Percentiles rank a stretch among this genome's conserved stretches.
Evolutionary conservation across 2,797 vertebrate species (phyloP).

Genomic region (Gymnodraco acuticeps): DNA sequence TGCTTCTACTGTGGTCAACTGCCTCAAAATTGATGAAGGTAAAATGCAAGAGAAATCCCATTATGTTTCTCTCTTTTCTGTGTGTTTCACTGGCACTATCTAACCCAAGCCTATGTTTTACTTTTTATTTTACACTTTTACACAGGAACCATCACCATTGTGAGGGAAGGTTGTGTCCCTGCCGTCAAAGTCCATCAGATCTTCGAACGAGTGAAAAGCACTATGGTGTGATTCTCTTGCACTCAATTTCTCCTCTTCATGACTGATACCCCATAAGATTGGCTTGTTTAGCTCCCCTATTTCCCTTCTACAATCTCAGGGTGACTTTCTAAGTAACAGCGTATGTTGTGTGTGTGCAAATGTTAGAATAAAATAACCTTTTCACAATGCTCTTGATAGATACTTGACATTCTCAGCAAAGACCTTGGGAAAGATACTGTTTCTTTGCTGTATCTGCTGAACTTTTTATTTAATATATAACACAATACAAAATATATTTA

Average conservation of each 20-base stretch:
- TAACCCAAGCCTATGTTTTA: conserved; percentile 10
- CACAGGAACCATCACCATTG: conserved; percentile 86
- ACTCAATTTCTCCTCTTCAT: background rate
- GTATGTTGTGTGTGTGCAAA: conserved; percentile 2
- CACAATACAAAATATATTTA: background rate
- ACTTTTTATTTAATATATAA: background rate
- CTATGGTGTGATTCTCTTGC: conserved; percentile 64
- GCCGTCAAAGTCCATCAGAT: conserved; percentile 86
- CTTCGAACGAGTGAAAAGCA: conserved; percentile 88
- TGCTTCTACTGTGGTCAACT: conserved; percentile 92
- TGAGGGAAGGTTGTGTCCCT: conserved; percentile 91
- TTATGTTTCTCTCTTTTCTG: background rate
- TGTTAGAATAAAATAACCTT: conserved; percentile 4
- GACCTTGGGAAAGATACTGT: background rate
- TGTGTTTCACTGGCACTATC: background rate
- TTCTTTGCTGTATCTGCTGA: background rate
- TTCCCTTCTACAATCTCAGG: background rate
- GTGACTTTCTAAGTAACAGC: background rate
- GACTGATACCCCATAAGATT: background rate
- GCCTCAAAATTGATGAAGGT: conserved; percentile 91
- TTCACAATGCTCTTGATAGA: background rate
- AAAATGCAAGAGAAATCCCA: background rate
- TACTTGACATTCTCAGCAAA: background rate
- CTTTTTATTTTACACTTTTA: conserved; percentile 14
- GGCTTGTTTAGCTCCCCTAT: background rate